Evolutionary conservation across 2,797 vertebrate genomes (phyloP).

Genomic region (Poecilia velifera): DNA sequence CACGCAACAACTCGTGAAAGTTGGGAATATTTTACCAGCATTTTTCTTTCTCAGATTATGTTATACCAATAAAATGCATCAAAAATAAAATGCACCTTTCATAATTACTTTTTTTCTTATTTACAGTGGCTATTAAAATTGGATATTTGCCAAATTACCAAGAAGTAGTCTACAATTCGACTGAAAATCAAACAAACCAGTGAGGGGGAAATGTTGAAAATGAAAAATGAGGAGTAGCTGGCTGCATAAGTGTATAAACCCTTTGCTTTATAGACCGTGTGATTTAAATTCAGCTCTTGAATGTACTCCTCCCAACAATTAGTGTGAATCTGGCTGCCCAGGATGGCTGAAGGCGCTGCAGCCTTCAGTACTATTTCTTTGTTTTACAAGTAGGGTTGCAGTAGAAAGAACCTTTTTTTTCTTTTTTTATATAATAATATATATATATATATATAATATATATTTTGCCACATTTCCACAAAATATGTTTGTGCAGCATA

Average conservation of each 20-base stretch:
- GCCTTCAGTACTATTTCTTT: neutral
- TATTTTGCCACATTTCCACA: neutral
- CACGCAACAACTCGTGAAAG: neutral
- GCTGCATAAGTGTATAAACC: neutral
- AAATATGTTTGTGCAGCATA: neutral
- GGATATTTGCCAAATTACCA: neutral
- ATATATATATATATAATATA: no score
- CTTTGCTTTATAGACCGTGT: neutral
- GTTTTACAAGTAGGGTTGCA: neutral
- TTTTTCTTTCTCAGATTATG: neutral
- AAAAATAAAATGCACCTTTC: neutral
- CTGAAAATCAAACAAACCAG: neutral
- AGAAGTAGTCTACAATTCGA: neutral
- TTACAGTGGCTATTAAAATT: neutral
- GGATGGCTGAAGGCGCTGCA: neutral
- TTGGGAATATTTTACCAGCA: neutral
- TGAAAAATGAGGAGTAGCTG: neutral
- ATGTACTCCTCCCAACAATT: neutral
- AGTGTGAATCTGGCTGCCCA: neutral
- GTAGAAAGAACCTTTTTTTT: neutral
- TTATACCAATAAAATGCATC: neutral
- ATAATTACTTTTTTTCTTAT: neutral
- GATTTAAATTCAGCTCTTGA: neutral
- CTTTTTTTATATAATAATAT: no score
- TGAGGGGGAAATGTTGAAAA: neutral